phyloP scores from a whole-genome alignment of 2,113 vertebrate species.

The Carassius carassius region DNA sequence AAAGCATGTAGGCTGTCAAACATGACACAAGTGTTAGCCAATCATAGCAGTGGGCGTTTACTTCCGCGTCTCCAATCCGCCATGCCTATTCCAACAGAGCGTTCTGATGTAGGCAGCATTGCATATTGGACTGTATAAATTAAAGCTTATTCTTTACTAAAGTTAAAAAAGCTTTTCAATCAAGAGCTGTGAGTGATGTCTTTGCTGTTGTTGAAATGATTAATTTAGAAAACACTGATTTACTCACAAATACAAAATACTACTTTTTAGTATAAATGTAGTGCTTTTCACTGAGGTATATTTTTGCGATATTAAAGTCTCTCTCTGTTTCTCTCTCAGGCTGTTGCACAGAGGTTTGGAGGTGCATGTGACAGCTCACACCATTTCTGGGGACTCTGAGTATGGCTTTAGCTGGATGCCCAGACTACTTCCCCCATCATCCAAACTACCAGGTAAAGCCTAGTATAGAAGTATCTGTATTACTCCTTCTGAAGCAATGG shows the following conservation, averaged over 20 bases:
- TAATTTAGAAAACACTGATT: neutral
- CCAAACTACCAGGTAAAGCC: slow-evolving; percentile 79
- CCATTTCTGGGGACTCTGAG: slow-evolving; percentile 34
- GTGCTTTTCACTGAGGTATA: neutral
- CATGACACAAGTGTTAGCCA: no score
- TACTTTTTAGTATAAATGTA: neutral
- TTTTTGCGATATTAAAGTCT: neutral
- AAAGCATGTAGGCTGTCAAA: no score
- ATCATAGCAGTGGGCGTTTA: no score
- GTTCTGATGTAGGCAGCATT: no score
- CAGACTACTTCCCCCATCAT: slow-evolving; percentile 86
- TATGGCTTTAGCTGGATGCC: slow-evolving; percentile 90
- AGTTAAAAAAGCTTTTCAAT: no score
- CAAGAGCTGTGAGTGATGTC: no score
- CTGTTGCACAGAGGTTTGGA: neutral
- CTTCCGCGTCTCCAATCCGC: no score
- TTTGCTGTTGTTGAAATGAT: no score
- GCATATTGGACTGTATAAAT: no score
- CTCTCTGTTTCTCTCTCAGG: neutral
- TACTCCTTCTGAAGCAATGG: neutral
- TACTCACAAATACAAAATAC: no score
- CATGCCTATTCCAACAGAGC: no score
- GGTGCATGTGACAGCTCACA: slow-evolving; percentile 48
- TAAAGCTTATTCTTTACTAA: no score
- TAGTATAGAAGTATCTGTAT: neutral